Evolutionary conservation across 2,888 invertebrate species (phyloP), one percentile per base, ranked within the genome.

Genomic region (Leptinotarsa juncta): DNA sequence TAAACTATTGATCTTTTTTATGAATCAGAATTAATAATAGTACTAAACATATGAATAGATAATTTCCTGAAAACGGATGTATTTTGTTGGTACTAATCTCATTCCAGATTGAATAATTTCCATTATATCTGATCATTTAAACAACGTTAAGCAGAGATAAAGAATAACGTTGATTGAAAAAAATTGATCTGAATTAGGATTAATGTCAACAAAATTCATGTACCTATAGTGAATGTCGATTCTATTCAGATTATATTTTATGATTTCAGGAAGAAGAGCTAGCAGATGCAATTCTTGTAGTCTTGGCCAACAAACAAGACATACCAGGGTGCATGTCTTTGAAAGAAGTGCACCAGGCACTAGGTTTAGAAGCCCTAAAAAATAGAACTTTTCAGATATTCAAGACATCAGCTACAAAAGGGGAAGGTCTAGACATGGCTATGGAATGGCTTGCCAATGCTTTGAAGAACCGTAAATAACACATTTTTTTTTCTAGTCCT

Each of bases 301-400:
- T 99, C 65, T 90, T 99, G 86, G 99, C 99, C 67, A 99, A 99
- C 89, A 99, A 99, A 90, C 99, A 99, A 89, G 99, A 99, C 87
- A 97, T 99, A 93, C 95, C 97, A 55, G 98, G 98, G 14, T 98
- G 98, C 86, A 94, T 99, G 91, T 96, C 96, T 32, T 96, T 98
- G 1, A 96, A 98, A 0, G 99, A 99, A 88, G 96, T 99, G 20
- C 98, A 99, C 87, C 97, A 97, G 88, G 97, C 98, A 1, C 90
- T 99, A 65, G 99, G 99, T 16, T 90, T 99, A 83, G 97, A 98
- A 83, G 95, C 96, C 16, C 91, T 99, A 72, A 97, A 98, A 88
- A 97, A 97, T 89, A 92, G 99, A 86, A 98, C 98, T 85, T 99
- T 99, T 91, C 98, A 98, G 91, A 99, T 99, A 86, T 99, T 99